Conservation (phyloP, 1,140 invertebrate genomes). For the honey bee (Apis mellifera) region DNA sequence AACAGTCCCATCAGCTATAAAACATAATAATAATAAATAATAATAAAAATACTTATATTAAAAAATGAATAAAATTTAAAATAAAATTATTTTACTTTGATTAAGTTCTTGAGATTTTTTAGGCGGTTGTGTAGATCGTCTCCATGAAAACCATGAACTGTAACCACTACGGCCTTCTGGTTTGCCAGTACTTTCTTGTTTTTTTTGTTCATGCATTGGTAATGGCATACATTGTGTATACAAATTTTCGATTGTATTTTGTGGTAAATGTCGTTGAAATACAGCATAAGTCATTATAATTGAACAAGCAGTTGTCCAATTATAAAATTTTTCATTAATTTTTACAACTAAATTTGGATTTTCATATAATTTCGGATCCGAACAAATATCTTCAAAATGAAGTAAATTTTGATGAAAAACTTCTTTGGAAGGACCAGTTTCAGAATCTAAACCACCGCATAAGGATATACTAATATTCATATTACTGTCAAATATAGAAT, state of each 20-base stretch:
- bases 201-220: conserved; percentile 72
- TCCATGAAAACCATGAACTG: conserved; percentile 85
- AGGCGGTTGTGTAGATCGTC: conserved; percentile 77
- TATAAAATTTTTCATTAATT: conserved; percentile 93
- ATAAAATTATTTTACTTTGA: conserved; percentile 55
- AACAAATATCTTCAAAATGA: conserved; percentile 91
- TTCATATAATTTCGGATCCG: conserved; percentile 89
- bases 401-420: conserved; percentile 90
- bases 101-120: conserved; percentile 70
- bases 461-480: conserved; percentile 88
- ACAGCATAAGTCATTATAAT: conserved; percentile 92
- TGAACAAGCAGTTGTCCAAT: conserved; percentile 93
- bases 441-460: conserved; percentile 88
- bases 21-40: not conserved
- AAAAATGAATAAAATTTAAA: conserved; percentile 9
- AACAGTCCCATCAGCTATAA: conserved; percentile 51
- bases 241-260: conserved; percentile 75
- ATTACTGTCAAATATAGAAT: conserved; percentile 83
- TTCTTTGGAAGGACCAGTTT: conserved; percentile 84
- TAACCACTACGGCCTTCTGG: conserved; percentile 75
- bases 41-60: not conserved
- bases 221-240: conserved; percentile 78
- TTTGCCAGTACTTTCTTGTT: conserved; percentile 70
- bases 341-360: conserved; percentile 94
- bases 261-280: conserved; percentile 91